Base-by-base conservation (phyloP, 2,113 vertebrate species). In the Tragelaphus scriptus region DNA sequence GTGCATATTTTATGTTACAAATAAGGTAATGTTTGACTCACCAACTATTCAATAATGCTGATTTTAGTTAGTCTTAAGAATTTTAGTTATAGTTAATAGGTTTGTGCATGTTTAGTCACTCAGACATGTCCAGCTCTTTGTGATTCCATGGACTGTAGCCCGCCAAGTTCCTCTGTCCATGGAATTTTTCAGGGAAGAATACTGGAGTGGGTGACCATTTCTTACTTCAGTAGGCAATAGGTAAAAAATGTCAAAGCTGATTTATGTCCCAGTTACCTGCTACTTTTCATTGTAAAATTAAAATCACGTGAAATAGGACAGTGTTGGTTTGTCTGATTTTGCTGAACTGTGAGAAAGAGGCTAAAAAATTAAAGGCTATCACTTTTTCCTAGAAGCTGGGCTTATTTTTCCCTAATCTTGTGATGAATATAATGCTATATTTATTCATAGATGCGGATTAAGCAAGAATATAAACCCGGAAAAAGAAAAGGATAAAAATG, bases 1-100 rank as follows among this genome's bases (percentile, higher is more conserved):
- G 21, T 56, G 75, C 23, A 5, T 79, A 90, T 82, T 86, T 84
- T 88, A 25, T 77, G 71, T 95, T 75, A 47, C 55, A 85, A n/a
- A 53, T 85, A 30, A 32, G 21, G 6, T 91, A 11, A 90, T 88
- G 49, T 85, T 91, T 87, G 36, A 93, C 86, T 84, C 17, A 89
- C 85, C 6, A 79, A 23, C 4, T 89, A 7, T 51, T 95, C 40
- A 85, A 40, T 95, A 93, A 44, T 86, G 26, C 28, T 82, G 68
- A 3, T 90, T 95, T 93, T 91, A 90, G 77, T 71, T 90, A 89
- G n/a, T 8, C 26, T 55, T 87, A 96, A 95, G 7, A 90, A 81
- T 86, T 89, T 88, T 92, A 80, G 7, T 96, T 80, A 89, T 30
- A 94, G 56, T 59, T 91, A 82, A 28, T 71, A 63, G 71, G 44